Conservation (phyloP, 2,888 invertebrate species). For the Onchidella celtica region DNA sequence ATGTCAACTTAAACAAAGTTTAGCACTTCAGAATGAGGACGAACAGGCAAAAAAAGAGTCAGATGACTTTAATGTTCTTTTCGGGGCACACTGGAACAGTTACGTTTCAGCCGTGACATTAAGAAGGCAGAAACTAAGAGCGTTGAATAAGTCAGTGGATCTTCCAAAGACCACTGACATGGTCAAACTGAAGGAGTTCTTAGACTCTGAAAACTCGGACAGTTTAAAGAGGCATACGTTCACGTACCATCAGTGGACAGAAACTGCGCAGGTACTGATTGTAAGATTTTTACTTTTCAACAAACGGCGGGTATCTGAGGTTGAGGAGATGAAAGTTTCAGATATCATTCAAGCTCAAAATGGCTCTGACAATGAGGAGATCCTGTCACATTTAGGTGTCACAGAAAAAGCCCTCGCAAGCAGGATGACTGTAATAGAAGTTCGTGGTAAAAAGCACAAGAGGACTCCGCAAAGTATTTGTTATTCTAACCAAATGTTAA, state of each 20-base stretch:
- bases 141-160: neutral
- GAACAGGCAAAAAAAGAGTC: neutral
- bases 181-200: neutral
- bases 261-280: neutral
- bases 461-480: too few species aligned
- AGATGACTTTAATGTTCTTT: neutral
- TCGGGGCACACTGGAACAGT: constrained; percentile 11
- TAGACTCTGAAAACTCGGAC: neutral
- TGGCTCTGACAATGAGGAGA: neutral
- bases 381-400: neutral
- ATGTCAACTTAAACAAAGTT: neutral
- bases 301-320: constrained; percentile 17
- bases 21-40: neutral
- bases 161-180: constrained; percentile 1
- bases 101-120: constrained; percentile 12
- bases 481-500: constrained; percentile 12
- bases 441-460: constrained; percentile 33
- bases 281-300: constrained; percentile 1
- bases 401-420: neutral
- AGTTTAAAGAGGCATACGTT: neutral
- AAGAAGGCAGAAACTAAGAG: neutral
- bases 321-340: neutral
- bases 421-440: constrained; percentile 31
- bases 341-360: neutral
- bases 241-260: neutral